phyloP scores from a whole-genome alignment of 2,888 invertebrate species.

The Leptinotarsa rubiginosa region DNA sequence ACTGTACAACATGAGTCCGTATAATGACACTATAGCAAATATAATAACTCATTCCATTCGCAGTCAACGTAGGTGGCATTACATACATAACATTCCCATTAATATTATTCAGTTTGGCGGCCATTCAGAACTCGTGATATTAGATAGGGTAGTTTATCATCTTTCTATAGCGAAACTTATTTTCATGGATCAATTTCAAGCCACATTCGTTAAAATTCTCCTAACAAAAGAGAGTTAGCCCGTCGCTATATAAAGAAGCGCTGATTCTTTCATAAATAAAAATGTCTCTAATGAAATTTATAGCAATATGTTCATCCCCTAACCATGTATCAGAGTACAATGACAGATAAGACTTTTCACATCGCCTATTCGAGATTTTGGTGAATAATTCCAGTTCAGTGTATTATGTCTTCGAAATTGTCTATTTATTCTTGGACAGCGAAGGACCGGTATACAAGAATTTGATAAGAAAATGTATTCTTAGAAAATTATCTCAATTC shows the following conservation, averaged over 20 bases:
- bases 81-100: constrained; percentile 1
- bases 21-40: background rate
- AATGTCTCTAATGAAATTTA: constrained; percentile 61
- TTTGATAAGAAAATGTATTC: too few species aligned
- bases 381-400: too few species aligned
- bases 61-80: constrained; percentile 2
- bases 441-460: too few species aligned
- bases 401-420: too few species aligned
- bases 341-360: too few species aligned
- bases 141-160: constrained; percentile 6
- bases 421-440: too few species aligned
- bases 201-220: background rate
- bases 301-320: constrained; percentile 59
- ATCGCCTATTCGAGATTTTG: too few species aligned
- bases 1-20: too few species aligned
- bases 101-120: constrained; percentile 3
- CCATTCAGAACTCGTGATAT: background rate
- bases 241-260: constrained; percentile 46
- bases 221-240: constrained; percentile 12
- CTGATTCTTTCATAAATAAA: constrained; percentile 57
- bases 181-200: constrained; percentile 4
- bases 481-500: too few species aligned
- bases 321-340: constrained; percentile 62
- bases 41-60: background rate
- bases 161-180: constrained; percentile 1